These are phyloP conservation scores for Phylloscopus trochiloides DNA, from an alignment of 2,113 vertebrate genomes.

Conservation along the genomic window DNA sequence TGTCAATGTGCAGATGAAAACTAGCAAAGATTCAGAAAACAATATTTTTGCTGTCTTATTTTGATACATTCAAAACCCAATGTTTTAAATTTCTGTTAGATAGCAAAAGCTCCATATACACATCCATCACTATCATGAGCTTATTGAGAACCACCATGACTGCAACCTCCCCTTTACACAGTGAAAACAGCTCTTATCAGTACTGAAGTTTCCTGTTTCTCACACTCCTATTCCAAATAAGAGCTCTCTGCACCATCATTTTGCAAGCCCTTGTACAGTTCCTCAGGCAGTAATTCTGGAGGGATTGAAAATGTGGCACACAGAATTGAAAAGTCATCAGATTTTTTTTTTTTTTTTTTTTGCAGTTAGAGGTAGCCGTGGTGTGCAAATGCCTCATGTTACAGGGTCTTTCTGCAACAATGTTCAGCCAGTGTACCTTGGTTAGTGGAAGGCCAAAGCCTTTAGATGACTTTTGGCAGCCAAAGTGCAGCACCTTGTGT, in stretches of 20 bases:
- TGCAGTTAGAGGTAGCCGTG: neutral
- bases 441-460: neutral
- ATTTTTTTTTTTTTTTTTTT: neutral
- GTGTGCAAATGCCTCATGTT: neutral
- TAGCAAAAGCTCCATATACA: neutral
- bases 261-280: neutral
- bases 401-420: neutral
- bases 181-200: neutral
- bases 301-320: fast-evolving
- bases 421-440: neutral
- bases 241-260: neutral
- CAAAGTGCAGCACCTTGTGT: neutral
- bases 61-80: neutral
- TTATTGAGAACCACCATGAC: neutral
- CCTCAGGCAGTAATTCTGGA: neutral
- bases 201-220: neutral
- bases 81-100: neutral
- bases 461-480: neutral
- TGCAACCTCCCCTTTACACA: neutral
- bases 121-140: neutral
- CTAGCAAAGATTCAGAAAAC: neutral
- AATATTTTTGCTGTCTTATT: neutral
- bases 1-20: neutral
- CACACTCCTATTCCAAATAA: neutral
- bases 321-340: neutral